Percentiles rank a stretch among this genome's conserved stretches.
phyloP scores from a whole-genome alignment of 1,140 invertebrate species.

The Pogonomyrmex californicus region DNA sequence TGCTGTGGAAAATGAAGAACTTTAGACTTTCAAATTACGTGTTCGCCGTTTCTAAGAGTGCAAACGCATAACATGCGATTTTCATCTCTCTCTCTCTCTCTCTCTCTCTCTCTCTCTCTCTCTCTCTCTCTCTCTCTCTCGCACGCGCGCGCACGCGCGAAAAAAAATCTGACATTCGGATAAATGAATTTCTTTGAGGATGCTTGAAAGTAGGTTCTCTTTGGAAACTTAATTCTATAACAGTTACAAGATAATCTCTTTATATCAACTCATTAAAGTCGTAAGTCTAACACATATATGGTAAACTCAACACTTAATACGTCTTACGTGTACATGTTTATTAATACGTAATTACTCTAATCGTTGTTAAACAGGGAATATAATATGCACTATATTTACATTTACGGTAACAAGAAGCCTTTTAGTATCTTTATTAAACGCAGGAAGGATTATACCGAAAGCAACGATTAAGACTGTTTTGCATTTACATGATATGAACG shows the following conservation, averaged over 20 bases:
- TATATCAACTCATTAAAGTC: constrained; percentile 4
- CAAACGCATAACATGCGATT: background rate
- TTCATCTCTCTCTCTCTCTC: background rate
- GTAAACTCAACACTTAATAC: background rate
- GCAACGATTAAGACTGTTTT: constrained; percentile 1
- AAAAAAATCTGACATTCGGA: background rate
- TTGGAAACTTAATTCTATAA: background rate
- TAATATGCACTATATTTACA: background rate
- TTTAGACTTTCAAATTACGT: constrained; percentile 14
- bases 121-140: background rate
- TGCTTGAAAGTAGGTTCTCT: background rate
- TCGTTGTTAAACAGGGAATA: background rate
- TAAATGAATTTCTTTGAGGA: background rate
- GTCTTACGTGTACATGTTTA: background rate
- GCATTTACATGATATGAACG: background rate
- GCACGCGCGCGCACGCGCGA: background rate
- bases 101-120: background rate
- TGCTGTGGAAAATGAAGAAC: background rate
- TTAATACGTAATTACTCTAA: constrained; percentile 11
- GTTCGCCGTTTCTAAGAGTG: background rate
- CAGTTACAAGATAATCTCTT: constrained; percentile 12
- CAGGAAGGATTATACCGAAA: background rate
- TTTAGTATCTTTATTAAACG: constrained; percentile 8
- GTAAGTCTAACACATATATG: background rate
- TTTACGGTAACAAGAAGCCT: background rate